A percentile compares a stretch with the other conserved stretches of the same genome.
These are phyloP conservation scores for Drosophila picticornis DNA, from an alignment of 2,888 invertebrate genomes.

Conservation along the genomic window DNA sequence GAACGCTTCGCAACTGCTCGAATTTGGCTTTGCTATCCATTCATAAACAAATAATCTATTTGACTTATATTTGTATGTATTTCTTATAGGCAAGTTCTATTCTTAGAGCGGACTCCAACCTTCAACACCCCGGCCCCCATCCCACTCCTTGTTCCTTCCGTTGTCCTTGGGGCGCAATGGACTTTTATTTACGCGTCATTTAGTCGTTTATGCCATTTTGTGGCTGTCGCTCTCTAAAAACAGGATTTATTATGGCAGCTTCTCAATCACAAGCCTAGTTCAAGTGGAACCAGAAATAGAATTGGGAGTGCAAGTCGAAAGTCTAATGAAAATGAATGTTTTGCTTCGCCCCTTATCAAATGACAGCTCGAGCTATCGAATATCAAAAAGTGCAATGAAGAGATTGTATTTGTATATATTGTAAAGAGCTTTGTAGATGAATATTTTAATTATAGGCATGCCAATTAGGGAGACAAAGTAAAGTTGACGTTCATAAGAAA, in stretches of 20 bases:
- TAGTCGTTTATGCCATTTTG: slow-evolving; percentile 34
- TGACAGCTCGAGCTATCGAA: slow-evolving; percentile 9
- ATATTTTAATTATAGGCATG: not conserved
- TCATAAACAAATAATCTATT: slow-evolving; percentile 56
- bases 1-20: slow-evolving; percentile 18
- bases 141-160: not conserved
- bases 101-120: slow-evolving; percentile 11
- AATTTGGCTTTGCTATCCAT: slow-evolving; percentile 19
- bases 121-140: not conserved
- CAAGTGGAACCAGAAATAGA: slow-evolving; percentile 49
- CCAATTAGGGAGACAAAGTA: not conserved
- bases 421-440: not conserved
- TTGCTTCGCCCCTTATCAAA: slow-evolving; percentile 8
- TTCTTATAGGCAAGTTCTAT: slow-evolving; percentile 43
- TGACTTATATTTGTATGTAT: slow-evolving; percentile 51
- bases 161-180: slow-evolving; percentile 11
- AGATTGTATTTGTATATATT: slow-evolving; percentile 6
- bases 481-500: not conserved
- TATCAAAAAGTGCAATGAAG: slow-evolving; percentile 16
- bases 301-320: slow-evolving; percentile 16
- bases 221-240: slow-evolving; percentile 53
- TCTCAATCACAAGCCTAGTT: slow-evolving; percentile 65
- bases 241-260: slow-evolving; percentile 66
- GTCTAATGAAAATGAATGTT: slow-evolving; percentile 22
- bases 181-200: slow-evolving; percentile 67